Percentiles rank a stretch among this genome's conserved stretches.
These are phyloP conservation scores for Pterostichus niger DNA, from an alignment of 2,888 invertebrate species.

Conservation along the genomic window DNA sequence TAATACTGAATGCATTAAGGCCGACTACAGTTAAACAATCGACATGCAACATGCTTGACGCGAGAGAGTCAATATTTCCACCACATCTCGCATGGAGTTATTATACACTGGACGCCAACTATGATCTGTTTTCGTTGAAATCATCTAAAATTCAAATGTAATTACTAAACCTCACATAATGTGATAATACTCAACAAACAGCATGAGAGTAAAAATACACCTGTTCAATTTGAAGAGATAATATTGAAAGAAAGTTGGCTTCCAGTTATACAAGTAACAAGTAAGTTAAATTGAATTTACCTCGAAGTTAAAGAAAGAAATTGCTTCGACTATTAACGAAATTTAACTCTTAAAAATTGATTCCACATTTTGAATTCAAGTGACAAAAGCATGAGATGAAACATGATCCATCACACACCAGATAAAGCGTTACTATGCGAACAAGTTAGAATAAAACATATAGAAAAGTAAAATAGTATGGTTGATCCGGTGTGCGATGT, in stretches of 20 bases:
- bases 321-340: conserved; percentile 35
- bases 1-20: conserved; percentile 38
- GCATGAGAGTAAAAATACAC: background rate
- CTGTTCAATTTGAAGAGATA: background rate
- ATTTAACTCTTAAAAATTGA: conserved; percentile 40
- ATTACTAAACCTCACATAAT: background rate
- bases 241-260: conserved; percentile 34
- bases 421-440: conserved; percentile 37
- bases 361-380: conserved; percentile 48
- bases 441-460: conserved; percentile 7
- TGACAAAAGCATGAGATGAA: conserved; percentile 57
- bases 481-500: conserved; percentile 57
- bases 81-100: conserved; percentile 45
- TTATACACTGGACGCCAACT: conserved; percentile 52
- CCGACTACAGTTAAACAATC: conserved; percentile 30
- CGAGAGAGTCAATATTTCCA: background rate
- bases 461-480: conserved; percentile 1
- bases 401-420: conserved; percentile 52
- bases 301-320: conserved; percentile 49
- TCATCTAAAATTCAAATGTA: conserved; percentile 57
- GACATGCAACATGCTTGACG: conserved; percentile 48
- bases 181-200: conserved; percentile 7
- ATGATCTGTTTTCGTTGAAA: conserved; percentile 16
- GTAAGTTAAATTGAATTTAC: conserved; percentile 48
- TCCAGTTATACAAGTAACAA: conserved; percentile 40